phyloP scores from a whole-genome alignment of 2,797 vertebrate genomes.

The Microtus agrestis region DNA sequence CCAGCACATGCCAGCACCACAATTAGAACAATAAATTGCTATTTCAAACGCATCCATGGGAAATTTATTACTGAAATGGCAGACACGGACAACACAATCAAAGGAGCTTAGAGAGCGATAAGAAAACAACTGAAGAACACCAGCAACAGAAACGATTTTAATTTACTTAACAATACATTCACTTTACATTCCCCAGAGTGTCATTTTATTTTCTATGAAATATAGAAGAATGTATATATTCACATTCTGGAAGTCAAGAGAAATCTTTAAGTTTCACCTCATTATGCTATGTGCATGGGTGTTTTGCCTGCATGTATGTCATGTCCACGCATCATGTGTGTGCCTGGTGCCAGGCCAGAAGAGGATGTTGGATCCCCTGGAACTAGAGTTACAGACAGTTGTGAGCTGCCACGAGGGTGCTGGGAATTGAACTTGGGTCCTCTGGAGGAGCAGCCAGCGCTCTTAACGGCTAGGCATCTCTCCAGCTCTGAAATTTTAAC shows the following conservation, averaged over 20 bases:
- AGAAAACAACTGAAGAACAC: slow-evolving; percentile 51
- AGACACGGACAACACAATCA: neutral
- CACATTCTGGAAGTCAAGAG: slow-evolving; percentile 73
- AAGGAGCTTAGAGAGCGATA: neutral
- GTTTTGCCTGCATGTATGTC: neutral
- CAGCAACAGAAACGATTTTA: neutral
- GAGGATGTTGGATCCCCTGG: neutral
- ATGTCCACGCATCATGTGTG: neutral
- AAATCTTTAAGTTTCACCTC: slow-evolving; percentile 38
- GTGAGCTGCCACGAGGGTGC: neutral
- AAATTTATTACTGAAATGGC: slow-evolving; percentile 54
- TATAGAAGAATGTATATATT: neutral
- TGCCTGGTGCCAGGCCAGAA: neutral
- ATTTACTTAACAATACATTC: neutral
- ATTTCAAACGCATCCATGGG: slow-evolving; percentile 56
- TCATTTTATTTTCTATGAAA: slow-evolving; percentile 59
- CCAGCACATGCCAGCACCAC: slow-evolving; percentile 33
- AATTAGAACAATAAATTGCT: slow-evolving; percentile 61
- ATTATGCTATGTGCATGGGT: neutral
- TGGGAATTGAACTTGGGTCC: neutral
- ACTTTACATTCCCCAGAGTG: slow-evolving; percentile 40
- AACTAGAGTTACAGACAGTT: neutral
- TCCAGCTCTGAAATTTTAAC: neutral
- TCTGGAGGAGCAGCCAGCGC: neutral
- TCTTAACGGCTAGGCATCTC: neutral